These are phyloP conservation scores for Falco columbarius DNA, from an alignment of 2,797 vertebrate species.

Conservation along the genomic window DNA sequence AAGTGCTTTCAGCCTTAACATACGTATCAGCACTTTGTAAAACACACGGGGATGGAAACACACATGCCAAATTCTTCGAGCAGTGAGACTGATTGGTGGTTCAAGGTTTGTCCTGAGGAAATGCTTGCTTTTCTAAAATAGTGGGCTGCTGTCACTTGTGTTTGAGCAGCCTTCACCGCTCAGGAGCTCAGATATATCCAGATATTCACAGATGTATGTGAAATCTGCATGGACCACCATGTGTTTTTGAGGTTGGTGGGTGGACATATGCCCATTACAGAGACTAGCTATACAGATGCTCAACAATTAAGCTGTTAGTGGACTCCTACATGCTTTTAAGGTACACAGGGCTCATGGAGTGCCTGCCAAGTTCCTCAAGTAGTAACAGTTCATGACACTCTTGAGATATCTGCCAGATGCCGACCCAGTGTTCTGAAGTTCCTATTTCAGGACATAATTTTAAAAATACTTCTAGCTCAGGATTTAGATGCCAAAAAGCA, in stretches of 20 bases:
- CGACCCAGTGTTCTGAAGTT: slow-evolving; percentile 53
- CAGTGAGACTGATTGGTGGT: background rate
- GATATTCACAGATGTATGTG: background rate
- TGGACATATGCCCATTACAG: background rate
- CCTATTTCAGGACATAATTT: slow-evolving; percentile 71
- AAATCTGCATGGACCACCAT: background rate
- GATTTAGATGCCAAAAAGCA: slow-evolving; percentile 58
- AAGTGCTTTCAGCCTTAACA: slow-evolving; percentile 12
- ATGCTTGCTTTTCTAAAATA: background rate
- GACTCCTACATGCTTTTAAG: slow-evolving; percentile 48
- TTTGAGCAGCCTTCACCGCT: background rate
- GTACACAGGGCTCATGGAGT: slow-evolving; percentile 6
- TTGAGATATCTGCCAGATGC: slow-evolving; percentile 70
- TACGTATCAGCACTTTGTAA: slow-evolving; percentile 22
- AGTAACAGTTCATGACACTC: slow-evolving; percentile 62
- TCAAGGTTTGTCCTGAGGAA: background rate
- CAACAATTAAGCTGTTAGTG: slow-evolving; percentile 2
- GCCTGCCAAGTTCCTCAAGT: slow-evolving; percentile 64
- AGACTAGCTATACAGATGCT: slow-evolving; percentile 14
- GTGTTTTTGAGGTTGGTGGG: background rate
- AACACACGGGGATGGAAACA: background rate
- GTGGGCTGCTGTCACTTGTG: background rate
- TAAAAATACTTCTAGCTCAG: slow-evolving; percentile 59
- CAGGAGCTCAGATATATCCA: background rate
- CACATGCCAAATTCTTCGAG: background rate